Evolutionary conservation across 2,888 invertebrate species (phyloP).

Genomic region (Perizoma affinitatum): DNA sequence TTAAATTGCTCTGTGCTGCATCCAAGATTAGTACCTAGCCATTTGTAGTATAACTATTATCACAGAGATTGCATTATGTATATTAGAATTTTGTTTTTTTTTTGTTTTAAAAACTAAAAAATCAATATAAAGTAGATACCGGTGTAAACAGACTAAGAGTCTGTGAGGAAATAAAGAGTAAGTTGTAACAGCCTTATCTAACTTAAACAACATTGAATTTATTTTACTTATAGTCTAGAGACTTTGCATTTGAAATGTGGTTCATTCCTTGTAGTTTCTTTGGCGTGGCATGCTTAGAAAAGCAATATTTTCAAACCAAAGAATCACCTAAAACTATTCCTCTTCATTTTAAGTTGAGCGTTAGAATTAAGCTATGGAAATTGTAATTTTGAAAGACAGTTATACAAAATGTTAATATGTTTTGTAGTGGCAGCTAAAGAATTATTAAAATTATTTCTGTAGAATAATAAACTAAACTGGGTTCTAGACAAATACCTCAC

Average conservation of each 20-base stretch:
- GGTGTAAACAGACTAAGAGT: neutral
- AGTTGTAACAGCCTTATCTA: too few relatives aligned
- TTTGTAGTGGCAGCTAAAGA: conserved; percentile 25
- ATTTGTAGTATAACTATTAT: too few relatives aligned
- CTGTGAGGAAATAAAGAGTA: neutral
- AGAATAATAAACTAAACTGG: too few relatives aligned
- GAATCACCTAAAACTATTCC: conserved; percentile 47
- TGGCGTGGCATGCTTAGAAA: conserved; percentile 45
- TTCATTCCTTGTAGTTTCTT: conserved; percentile 41
- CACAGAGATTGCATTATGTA: too few relatives aligned
- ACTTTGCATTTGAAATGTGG: conserved; percentile 25
- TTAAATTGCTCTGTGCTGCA: neutral
- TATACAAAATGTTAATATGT: conserved; percentile 24
- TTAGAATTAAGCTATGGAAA: conserved; percentile 26
- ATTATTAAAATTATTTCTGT: neutral
- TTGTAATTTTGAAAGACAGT: conserved; percentile 26
- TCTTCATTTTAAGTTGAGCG: conserved; percentile 31
- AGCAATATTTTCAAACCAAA: conserved; percentile 66
- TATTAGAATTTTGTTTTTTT: too few relatives aligned
- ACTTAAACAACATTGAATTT: conserved; percentile 20
- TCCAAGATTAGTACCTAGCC: too few relatives aligned
- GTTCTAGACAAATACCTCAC: too few relatives aligned
- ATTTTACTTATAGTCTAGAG: neutral
- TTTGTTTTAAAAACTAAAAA: too few relatives aligned
- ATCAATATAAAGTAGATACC: too few relatives aligned